Percentiles rank a stretch among this genome's conserved stretches.
Evolutionary conservation across 2,113 vertebrate genomes (phyloP).

Genomic region (Eudyptes chrysolophus): DNA sequence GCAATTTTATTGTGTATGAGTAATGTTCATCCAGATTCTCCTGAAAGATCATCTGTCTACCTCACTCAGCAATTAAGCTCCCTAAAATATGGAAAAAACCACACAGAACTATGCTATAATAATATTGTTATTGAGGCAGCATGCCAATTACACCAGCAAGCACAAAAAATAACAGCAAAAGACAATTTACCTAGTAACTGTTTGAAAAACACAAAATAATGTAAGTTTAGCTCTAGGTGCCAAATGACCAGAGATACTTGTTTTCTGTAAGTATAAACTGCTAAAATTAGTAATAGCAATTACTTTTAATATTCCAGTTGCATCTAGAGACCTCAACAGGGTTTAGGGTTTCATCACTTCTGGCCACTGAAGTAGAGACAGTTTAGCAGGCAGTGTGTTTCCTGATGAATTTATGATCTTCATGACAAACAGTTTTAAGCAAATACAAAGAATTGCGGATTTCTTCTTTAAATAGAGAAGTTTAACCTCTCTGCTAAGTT

Average conservation of each 20-base stretch:
- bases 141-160: background rate
- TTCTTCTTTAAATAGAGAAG: background rate
- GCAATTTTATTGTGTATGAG: background rate
- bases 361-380: background rate
- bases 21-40: background rate
- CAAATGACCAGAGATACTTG: background rate
- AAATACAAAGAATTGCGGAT: background rate
- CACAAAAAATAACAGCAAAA: background rate
- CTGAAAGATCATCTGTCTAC: background rate
- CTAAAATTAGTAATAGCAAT: slow-evolving; percentile 23
- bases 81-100: slow-evolving; percentile 20
- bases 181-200: background rate
- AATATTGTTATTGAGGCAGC: background rate
- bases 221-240: background rate
- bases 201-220: background rate
- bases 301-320: background rate
- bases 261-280: background rate
- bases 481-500: background rate
- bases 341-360: background rate
- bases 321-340: background rate
- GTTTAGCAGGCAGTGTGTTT: background rate
- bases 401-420: background rate
- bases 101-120: background rate
- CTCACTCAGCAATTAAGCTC: slow-evolving; percentile 5
- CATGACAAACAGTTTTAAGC: background rate